Evolutionary conservation across 2,113 vertebrate species (phyloP).

Genomic region (Hydropotes inermis): DNA sequence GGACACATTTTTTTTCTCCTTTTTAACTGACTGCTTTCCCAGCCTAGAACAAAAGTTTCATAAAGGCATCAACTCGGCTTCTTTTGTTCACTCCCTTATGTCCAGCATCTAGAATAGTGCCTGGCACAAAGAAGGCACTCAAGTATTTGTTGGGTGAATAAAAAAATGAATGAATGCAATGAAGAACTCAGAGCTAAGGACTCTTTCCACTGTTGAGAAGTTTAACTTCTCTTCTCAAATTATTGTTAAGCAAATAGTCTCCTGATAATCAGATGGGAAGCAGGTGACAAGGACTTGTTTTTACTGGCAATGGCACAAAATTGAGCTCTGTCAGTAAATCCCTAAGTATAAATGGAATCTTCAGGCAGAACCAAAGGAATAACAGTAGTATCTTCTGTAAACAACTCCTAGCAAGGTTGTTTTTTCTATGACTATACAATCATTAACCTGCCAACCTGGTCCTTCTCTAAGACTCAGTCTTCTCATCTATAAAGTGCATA

Average conservation of each 20-base stretch:
- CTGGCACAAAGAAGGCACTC: background rate
- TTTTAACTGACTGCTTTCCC: background rate
- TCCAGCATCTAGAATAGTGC: background rate
- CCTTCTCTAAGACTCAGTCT: background rate
- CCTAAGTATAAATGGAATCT: background rate
- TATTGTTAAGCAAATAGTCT: background rate
- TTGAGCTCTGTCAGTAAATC: background rate
- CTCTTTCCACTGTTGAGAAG: background rate
- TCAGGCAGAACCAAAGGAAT: background rate
- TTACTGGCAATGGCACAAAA: slow-evolving; percentile 10
- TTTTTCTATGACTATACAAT: background rate
- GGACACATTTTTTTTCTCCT: background rate
- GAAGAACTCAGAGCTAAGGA: background rate
- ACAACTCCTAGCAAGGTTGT: background rate
- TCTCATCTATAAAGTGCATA: background rate
- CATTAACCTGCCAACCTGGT: background rate
- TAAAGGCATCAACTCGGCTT: background rate
- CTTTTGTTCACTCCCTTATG: background rate
- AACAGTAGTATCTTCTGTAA: background rate
- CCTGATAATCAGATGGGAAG: background rate
- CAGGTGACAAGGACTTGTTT: background rate
- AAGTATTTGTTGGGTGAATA: background rate
- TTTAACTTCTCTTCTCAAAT: slow-evolving; percentile 32
- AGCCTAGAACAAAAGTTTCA: slow-evolving; percentile 5
- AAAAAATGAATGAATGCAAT: slow-evolving; percentile 8